These are phyloP conservation scores for Fragum sueziense DNA, from an alignment of 2,888 invertebrate genomes.

Conservation along the genomic window DNA sequence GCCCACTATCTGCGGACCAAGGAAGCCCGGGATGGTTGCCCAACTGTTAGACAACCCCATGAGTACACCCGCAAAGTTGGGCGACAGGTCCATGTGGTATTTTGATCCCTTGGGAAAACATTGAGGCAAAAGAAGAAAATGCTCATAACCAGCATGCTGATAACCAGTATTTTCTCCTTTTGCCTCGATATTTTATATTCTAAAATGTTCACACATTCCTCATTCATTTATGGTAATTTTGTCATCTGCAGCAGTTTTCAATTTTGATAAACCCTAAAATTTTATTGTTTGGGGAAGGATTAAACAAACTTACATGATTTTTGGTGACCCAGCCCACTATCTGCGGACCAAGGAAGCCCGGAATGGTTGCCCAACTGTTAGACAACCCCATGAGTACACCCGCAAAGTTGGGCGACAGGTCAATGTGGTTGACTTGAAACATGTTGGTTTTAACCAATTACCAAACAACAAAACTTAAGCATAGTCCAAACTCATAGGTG, in stretches of 20 bases:
- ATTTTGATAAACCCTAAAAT: too few species aligned
- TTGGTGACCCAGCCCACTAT: slow-evolving; percentile 79
- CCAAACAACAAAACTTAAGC: too few species aligned
- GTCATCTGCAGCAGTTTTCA: too few species aligned
- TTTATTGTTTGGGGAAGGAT: too few species aligned
- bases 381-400: slow-evolving; percentile 92
- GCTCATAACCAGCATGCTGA: too few species aligned
- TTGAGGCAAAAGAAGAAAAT: too few species aligned
- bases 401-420: slow-evolving; percentile 75
- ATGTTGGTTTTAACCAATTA: neutral
- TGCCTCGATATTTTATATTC: too few species aligned
- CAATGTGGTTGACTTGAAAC: slow-evolving; percentile 75
- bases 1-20: slow-evolving; percentile 79
- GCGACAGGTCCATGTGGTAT: slow-evolving; percentile 78
- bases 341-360: slow-evolving; percentile 83
- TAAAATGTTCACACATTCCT: too few species aligned
- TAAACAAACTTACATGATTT: slow-evolving; percentile 68
- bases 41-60: slow-evolving; percentile 95
- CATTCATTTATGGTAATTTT: too few species aligned
- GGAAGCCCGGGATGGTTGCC: slow-evolving; percentile 89
- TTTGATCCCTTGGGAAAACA: too few species aligned
- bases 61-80: slow-evolving; percentile 84
- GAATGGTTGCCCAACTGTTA: slow-evolving; percentile 93
- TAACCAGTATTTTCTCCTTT: too few species aligned
- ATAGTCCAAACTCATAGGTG: too few species aligned